phyloP scores from a whole-genome alignment of 1,140 invertebrate species.

The Linepithema humile region DNA sequence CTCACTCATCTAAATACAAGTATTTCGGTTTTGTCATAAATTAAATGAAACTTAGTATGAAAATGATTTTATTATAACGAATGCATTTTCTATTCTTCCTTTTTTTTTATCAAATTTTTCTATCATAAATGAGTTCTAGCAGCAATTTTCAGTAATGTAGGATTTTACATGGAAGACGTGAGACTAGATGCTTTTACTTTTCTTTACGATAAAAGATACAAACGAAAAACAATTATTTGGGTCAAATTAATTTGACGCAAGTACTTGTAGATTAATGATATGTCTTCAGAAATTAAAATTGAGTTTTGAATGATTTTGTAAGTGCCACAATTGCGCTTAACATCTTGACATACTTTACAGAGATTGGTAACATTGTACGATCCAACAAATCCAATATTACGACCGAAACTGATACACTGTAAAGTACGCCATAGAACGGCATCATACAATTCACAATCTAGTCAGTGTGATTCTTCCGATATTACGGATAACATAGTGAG shows the following conservation, averaged over 20 bases:
- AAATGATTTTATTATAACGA: too few species aligned
- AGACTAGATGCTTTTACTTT: too few species aligned
- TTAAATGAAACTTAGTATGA: not conserved
- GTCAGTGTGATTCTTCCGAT: conserved; percentile 81
- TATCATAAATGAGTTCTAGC: too few species aligned
- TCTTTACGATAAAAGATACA: not conserved
- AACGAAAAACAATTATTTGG: not conserved
- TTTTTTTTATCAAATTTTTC: too few species aligned
- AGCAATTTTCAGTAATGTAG: too few species aligned
- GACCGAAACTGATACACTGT: conserved; percentile 80
- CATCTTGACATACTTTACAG: conserved; percentile 62
- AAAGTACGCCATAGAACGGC: conserved; percentile 77
- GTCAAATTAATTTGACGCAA: not conserved
- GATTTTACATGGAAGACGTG: too few species aligned
- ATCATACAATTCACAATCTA: conserved; percentile 80
- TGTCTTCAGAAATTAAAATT: not conserved
- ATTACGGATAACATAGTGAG: conserved; percentile 78
- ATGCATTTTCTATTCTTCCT: too few species aligned
- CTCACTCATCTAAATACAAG: conserved; percentile 37
- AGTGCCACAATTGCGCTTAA: not conserved
- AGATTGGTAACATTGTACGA: conserved; percentile 84
- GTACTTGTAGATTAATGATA: not conserved
- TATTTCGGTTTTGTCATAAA: not conserved
- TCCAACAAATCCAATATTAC: conserved; percentile 83
- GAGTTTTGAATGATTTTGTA: not conserved